Percentiles rank a stretch among this genome's conserved stretches.
Evolutionary conservation across 2,797 vertebrate genomes (phyloP).

Genomic region (Anniella stebbinsi): DNA sequence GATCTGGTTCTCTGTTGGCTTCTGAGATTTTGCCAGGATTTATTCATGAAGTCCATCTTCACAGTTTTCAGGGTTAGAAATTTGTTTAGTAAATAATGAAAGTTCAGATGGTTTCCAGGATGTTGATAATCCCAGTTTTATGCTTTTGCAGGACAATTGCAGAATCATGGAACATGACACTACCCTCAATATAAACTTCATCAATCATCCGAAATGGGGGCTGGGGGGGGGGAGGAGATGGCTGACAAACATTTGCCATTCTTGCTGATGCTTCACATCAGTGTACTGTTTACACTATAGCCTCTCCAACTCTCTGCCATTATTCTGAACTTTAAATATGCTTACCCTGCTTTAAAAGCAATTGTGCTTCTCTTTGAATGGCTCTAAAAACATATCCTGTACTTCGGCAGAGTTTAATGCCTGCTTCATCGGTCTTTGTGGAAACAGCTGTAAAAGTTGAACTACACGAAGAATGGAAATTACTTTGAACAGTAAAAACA

Average conservation of each 20-base stretch:
- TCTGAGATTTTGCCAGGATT: background rate
- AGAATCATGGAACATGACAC: background rate
- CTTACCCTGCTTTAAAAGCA: background rate
- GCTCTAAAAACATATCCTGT: background rate
- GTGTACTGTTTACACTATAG: background rate
- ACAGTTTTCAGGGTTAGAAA: background rate
- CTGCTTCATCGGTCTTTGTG: background rate
- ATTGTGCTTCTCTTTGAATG: background rate
- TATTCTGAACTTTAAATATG: background rate
- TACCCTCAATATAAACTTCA: background rate
- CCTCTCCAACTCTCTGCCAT: background rate
- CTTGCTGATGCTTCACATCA: constrained; percentile 46
- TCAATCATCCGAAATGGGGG: background rate
- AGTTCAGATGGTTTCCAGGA: background rate
- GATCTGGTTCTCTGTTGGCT: background rate
- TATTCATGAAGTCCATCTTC: background rate
- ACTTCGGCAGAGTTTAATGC: background rate
- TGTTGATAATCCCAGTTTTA: background rate
- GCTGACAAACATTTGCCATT: background rate
- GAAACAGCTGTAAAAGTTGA: constrained; percentile 20
- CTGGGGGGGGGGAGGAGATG: background rate
- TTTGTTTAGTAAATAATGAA: background rate
- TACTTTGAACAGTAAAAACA: constrained; percentile 13
- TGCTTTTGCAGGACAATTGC: background rate
- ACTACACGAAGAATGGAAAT: constrained; percentile 5